Conservation (phyloP, 2,113 vertebrate genomes). For the Marmota monax region DNA sequence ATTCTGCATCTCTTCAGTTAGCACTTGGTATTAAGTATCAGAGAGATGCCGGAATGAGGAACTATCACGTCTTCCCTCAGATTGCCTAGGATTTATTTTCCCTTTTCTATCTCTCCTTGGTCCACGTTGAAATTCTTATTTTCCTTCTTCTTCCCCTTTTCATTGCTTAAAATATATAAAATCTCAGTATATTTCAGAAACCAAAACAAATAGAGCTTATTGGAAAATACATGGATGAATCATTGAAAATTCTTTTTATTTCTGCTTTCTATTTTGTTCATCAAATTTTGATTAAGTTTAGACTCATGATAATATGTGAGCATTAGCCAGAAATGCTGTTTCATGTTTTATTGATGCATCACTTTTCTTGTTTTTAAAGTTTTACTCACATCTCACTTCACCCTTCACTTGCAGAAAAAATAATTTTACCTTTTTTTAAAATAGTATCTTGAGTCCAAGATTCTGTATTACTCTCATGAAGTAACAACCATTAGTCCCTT, state of each 20-base stretch:
- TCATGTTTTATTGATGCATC: background rate
- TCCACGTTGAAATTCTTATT: background rate
- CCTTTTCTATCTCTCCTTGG: background rate
- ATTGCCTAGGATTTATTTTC: background rate
- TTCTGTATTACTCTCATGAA: background rate
- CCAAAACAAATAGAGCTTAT: background rate
- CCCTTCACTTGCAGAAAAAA: slow-evolving; percentile 4
- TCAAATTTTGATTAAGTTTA: background rate
- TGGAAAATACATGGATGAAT: background rate
- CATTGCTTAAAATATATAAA: background rate
- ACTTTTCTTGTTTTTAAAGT: background rate
- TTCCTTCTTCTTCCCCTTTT: background rate
- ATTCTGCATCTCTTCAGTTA: background rate
- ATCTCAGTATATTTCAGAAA: slow-evolving; percentile 10
- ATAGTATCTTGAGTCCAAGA: background rate
- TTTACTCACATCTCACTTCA: background rate
- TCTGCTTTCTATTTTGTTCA: slow-evolving; percentile 33
- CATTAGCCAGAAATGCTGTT: background rate
- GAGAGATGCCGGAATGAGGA: background rate
- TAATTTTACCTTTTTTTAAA: background rate
- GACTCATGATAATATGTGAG: background rate
- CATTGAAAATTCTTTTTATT: slow-evolving; percentile 26
- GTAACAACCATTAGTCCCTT: background rate
- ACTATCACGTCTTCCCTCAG: background rate
- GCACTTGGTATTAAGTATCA: background rate